Evolutionary conservation across 2,113 vertebrate genomes (phyloP), one percentile per base, ranked within the genome.

Genomic region (Arenaria interpres): DNA sequence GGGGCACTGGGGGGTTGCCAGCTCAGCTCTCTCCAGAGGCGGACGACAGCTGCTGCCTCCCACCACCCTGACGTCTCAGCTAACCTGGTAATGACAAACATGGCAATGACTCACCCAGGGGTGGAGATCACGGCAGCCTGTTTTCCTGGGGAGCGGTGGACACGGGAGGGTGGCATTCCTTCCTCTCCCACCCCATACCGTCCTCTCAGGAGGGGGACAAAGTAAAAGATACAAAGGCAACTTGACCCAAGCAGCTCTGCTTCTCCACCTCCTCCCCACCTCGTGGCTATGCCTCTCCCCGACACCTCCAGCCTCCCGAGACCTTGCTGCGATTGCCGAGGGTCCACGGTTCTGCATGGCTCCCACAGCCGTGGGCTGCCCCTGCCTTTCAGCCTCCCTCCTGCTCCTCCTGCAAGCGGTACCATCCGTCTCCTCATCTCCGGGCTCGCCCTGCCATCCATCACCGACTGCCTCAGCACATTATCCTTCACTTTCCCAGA

Each of bases 401-500:
- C 17, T 0, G 0, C 66, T 87, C 51, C 81, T 87, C 56, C 56
- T 0, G 2, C 51, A 17, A 64, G 57, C 10, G 3, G 45, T 19
- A 50, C 90, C 66, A 82, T 90, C 39, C 9, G 0, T 91, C 93
- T 94, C 54, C 71, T 64, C 48, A 0, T 88, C 94, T 75, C 62
- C 4, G 50, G 37, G 51, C 90, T 79, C 12, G 4, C 78, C 69
- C 90, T 92, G 78, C 88, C 71, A 92, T 95, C 94, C 88, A 83
- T 94, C 95, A 90, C 73, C 4, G 3, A 30, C 74, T 80, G 90
- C 63, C 94, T 62, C 67, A 85, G 71, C 62, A 56, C 66, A 81
- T 89, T 68, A 85, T 35, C 82, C 85, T 95, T 88, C 90, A 62
- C 78, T 88, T 79, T 57, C 80, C 53, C 90, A 90, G 74, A 20